Base-by-base conservation (phyloP, 1,140 invertebrate species). In the Magallana gigas region DNA sequence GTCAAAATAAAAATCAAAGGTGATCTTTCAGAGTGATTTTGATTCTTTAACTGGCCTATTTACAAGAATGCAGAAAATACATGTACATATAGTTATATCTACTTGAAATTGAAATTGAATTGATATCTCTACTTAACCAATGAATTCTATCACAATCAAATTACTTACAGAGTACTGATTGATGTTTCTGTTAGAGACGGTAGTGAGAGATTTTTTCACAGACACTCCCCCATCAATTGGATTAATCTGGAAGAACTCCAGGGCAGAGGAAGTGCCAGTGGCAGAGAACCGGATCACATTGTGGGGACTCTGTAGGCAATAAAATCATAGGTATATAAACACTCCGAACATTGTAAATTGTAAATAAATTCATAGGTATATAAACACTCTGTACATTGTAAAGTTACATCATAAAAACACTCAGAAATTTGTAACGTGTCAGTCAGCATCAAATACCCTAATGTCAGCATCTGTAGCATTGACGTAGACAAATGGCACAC, bases 191-290 rank as follows among this genome's bases (percentile, higher is more conserved):
- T 84, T 84, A 2, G 23, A n/a, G 81, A 83, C 48, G 11, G 83
- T 84, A 29, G 83, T 84, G 56, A 84, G 59, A 16, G 83, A n/a
- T 56, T 84, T 84, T 29, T 62, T 84, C 12, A 84, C 83, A 29
- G 83, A 84, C 16, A 84, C 59, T 0, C 83, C 57, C 23, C 83
- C 83, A 87, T 68, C 83, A 29, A 83, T 23, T 11, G 86, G 23
- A 57, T 59, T 80, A 57, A 84, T 80, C 83, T 76, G 60, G 86
- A 84, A 87, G 36, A 71, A 87, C 83, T 87, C 76, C 16, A 88
- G 62, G 6, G 92, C 90, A 57, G 85, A 62, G 81, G 91, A 91
- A 90, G 93, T 93, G 14, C 93, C 93, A 88, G 94, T 90, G 18
- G 91, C 87, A 1, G 83, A 83, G 56, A 89, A 91, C 4, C 48